These are phyloP conservation scores for Sebastolobus altivelis DNA, from an alignment of 2,797 vertebrate species.

Conservation along the genomic window DNA sequence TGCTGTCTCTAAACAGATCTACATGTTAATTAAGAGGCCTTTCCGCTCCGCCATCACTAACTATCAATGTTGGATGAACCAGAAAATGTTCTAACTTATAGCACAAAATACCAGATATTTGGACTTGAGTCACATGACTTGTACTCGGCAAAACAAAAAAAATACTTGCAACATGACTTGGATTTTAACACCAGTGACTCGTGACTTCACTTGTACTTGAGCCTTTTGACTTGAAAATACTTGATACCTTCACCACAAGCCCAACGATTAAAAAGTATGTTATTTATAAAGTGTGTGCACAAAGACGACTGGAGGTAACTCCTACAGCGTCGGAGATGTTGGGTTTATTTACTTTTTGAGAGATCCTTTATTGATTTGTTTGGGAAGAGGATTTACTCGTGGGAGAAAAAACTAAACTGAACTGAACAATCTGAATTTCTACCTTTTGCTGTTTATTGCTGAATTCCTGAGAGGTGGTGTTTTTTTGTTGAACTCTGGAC, in stretches of 20 bases:
- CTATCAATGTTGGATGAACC: neutral
- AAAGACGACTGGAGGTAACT: too few relatives aligned
- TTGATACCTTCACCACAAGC: neutral
- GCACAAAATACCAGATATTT: neutral
- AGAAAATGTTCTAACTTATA: slow-evolving; percentile 6
- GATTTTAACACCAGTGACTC: neutral
- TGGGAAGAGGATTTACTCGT: too few relatives aligned
- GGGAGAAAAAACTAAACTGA: too few relatives aligned
- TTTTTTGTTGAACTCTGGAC: too few relatives aligned
- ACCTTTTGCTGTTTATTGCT: too few relatives aligned
- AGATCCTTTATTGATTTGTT: too few relatives aligned
- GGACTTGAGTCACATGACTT: too few relatives aligned
- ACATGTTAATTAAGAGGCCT: neutral
- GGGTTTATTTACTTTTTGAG: too few relatives aligned
- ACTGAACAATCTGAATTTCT: too few relatives aligned
- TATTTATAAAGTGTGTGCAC: neutral
- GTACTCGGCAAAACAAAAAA: neutral
- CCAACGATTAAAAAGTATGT: neutral
- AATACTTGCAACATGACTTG: neutral
- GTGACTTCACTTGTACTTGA: neutral
- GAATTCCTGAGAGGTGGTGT: too few relatives aligned
- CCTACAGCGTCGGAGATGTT: too few relatives aligned
- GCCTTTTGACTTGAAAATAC: neutral
- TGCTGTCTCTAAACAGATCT: neutral
- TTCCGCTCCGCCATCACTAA: neutral